Base-by-base conservation (phyloP, 2,888 invertebrate genomes). In the Bombyx huttoni region DNA sequence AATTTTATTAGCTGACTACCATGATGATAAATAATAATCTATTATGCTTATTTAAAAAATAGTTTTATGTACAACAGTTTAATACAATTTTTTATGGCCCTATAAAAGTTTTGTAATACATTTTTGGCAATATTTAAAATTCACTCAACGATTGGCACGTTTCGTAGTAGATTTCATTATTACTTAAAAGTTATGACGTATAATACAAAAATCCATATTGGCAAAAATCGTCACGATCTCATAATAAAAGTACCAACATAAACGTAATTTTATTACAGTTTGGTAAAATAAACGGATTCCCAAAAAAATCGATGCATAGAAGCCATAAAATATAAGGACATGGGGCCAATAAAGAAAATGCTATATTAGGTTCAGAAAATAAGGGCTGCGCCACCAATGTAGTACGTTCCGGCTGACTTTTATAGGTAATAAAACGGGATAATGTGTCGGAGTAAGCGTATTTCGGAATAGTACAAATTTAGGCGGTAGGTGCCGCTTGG, bases 401-500 rank as follows among this genome's bases (percentile, higher is more conserved):
- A 83, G 78, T 85, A 79, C 78, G 79, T 84, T 81, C 67, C 67
- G 68, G 62, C 74, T 81, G 86, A 87, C 87, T 85, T 88, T 87
- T 87, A 88, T 88, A 74, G 87, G 79, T 86, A 75, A 84, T 88
- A 87, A 88, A 88, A 76, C 72, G 78, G 83, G 79, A 85, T 88
- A 87, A 87, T 87, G 84, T 82, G 82, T 76, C 68, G 78, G 81
- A 72, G 81, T 80, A 78, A 81, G 80, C 82, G 82, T 84, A 85
- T 86, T 87, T 83, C 74, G 78, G 86, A 82, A 80, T 80, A 74
- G 81, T 81, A 85, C 86, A 83, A 83, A 87, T 87, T 85, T 87
- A 87, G 84, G 81, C 70, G 67, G 61, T 69, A 74, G 78, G 81
- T 75, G 78, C 77, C 71, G 67, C 61, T 63, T 65, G 66, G 68